These are phyloP conservation scores for Cricetomys ansorgei DNA, from an alignment of 2,113 vertebrate genomes.

Conservation along the genomic window DNA sequence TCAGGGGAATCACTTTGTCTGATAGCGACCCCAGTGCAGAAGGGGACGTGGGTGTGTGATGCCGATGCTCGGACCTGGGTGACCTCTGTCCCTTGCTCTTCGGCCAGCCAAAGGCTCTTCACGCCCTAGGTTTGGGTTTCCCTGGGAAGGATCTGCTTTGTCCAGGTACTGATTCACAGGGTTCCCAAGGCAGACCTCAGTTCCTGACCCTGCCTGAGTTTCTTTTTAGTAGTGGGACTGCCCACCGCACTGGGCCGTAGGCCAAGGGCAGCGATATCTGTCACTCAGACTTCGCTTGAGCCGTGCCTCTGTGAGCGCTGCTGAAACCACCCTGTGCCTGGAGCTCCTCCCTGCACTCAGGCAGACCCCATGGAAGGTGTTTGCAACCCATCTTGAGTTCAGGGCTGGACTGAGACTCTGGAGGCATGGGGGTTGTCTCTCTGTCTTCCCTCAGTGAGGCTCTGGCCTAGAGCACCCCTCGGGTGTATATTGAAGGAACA, in stretches of 20 bases:
- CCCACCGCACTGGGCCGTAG: background rate
- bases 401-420: background rate
- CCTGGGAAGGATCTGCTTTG: background rate
- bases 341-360: background rate
- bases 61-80: background rate
- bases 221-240: background rate
- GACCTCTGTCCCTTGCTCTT: background rate
- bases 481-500: fast-evolving
- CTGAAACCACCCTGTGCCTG: background rate
- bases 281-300: background rate
- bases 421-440: background rate
- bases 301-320: background rate
- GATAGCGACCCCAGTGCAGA: background rate
- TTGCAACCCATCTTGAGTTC: background rate
- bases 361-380: background rate
- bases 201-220: background rate
- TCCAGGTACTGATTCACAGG: background rate
- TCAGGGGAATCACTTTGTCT: background rate
- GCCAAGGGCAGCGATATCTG: background rate
- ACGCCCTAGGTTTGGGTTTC: background rate
- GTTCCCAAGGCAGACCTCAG: background rate
- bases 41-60: background rate
- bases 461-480: background rate
- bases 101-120: background rate
- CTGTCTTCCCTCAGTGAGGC: background rate